Evolutionary conservation across 2,888 invertebrate genomes (phyloP).

Genomic region (Actias luna): DNA sequence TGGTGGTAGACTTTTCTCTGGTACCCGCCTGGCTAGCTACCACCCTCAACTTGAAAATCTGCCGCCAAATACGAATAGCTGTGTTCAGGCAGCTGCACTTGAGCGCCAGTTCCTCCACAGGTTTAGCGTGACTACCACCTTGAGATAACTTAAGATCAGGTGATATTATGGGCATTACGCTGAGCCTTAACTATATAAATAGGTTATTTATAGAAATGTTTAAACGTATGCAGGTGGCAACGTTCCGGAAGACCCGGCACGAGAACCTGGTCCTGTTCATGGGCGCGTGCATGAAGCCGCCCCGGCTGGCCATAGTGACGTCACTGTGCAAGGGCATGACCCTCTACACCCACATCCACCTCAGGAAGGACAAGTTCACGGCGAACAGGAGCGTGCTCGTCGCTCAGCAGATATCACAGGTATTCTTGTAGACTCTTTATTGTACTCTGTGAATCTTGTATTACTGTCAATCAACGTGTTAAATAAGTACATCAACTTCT

Average conservation of each 20-base stretch:
- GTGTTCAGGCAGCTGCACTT: too few relatives aligned
- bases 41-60: too few relatives aligned
- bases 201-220: neutral
- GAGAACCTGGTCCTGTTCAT: constrained; percentile 99
- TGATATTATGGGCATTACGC: too few relatives aligned
- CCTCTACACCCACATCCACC: constrained; percentile 95
- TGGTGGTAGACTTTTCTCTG: too few relatives aligned
- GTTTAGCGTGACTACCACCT: too few relatives aligned
- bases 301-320: constrained; percentile 97
- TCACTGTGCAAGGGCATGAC: constrained; percentile 98
- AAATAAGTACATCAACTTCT: too few relatives aligned
- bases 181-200: too few relatives aligned
- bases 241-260: constrained; percentile 98
- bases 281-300: constrained; percentile 99
- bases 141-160: too few relatives aligned
- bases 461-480: too few relatives aligned
- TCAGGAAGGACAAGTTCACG: constrained; percentile 95
- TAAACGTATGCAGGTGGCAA: constrained; percentile 85
- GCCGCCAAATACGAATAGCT: too few relatives aligned
- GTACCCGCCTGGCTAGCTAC: too few relatives aligned
- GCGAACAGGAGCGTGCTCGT: constrained; percentile 95
- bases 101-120: too few relatives aligned
- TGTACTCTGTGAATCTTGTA: constrained; percentile 4
- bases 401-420: constrained; percentile 98
- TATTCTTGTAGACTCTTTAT: constrained; percentile 41